Evolutionary conservation across 23 tunicate genomes (phyloP).

Genomic region (Ascidia mentula): DNA sequence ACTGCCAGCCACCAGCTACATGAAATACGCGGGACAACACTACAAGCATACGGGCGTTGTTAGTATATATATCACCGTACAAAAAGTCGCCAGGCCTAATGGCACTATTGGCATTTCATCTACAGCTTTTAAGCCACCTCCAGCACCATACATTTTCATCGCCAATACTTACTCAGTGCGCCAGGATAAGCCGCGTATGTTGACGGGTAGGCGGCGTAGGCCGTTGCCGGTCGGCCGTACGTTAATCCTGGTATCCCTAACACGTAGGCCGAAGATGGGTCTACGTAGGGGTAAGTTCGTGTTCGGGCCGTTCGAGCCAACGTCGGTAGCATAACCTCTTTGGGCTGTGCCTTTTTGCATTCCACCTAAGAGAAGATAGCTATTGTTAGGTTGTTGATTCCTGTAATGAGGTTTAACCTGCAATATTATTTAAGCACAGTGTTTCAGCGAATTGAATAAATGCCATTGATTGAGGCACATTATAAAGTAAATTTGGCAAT

Average conservation of each 20-base stretch:
- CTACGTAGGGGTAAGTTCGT: slow-evolving; percentile 51
- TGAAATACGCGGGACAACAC: neutral
- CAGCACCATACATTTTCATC: neutral
- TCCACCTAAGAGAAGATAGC: slow-evolving; percentile 73
- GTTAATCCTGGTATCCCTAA: slow-evolving; percentile 34
- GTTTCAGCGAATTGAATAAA: too few species aligned
- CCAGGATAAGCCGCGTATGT: slow-evolving; percentile 24
- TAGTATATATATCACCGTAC: neutral
- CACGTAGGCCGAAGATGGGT: slow-evolving; percentile 58
- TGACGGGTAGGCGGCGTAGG: slow-evolving; percentile 19
- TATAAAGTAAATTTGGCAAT: too few species aligned
- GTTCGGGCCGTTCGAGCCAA: slow-evolving; percentile 47
- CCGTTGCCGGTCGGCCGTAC: slow-evolving; percentile 41
- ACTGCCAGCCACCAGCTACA: neutral
- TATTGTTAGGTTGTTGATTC: too few species aligned
- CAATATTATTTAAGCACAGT: too few species aligned
- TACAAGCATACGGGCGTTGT: slow-evolving; percentile 5
- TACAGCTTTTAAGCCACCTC: neutral
- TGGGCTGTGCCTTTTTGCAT: slow-evolving; percentile 97
- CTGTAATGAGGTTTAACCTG: too few species aligned
- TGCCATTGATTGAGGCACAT: too few species aligned
- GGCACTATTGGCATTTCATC: neutral
- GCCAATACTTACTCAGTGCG: slow-evolving; percentile 47
- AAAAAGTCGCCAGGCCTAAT: too few species aligned
- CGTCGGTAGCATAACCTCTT: slow-evolving; percentile 94